Evolutionary conservation across 2,113 vertebrate genomes (phyloP), one percentile per base, ranked within the genome.

Genomic region (Regulus satrapa): DNA sequence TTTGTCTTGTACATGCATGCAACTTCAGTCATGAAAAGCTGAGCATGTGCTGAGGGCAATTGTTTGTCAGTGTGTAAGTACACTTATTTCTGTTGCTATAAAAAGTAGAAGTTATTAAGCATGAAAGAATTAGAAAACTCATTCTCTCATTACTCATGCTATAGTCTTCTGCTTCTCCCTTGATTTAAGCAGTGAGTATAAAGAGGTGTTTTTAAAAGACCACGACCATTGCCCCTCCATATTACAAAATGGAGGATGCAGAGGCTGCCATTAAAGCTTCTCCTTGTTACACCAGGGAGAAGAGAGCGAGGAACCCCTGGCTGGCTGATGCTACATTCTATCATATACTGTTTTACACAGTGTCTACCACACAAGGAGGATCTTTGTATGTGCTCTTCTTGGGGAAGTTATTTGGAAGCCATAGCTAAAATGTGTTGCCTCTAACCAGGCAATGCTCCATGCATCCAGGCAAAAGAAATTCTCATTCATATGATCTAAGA

Each of bases 51-150:
- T 83, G 56, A 40, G 32, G 12, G 71, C 55, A 89, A 45, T 36
- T 76, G 59, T 36, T 58, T 79, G 34, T 31, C 43, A 40, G 56
- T 31, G 14, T 51, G 2, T 34, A 40, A 78, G 25, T 59, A 54
- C 56, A 54, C 25, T 79, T 82, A 80, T 24, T 56, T 75, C 6
- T 31, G 31, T 36, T 93, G 41, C 26, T 83, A 69, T 41, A 45
- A 92, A 71, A 38, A 92, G 68, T 29, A 83, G 34, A 83, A 66
- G 51, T 20, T 68, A 73, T 40, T 80, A 95, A 74, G 46, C 43
- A 89, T 13, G 19, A 82, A 91, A 81, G 12, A 85, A 93, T 52
- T 55, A 75, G 54, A 97, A 93, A 94, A 73, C 25, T 54, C 43
- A 38, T 74, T 61, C 16, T 58, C 14, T 52, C 66, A 48, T 85